phyloP scores from a whole-genome alignment of 2,797 vertebrate species.

The Synaphobranchus kaupii region DNA sequence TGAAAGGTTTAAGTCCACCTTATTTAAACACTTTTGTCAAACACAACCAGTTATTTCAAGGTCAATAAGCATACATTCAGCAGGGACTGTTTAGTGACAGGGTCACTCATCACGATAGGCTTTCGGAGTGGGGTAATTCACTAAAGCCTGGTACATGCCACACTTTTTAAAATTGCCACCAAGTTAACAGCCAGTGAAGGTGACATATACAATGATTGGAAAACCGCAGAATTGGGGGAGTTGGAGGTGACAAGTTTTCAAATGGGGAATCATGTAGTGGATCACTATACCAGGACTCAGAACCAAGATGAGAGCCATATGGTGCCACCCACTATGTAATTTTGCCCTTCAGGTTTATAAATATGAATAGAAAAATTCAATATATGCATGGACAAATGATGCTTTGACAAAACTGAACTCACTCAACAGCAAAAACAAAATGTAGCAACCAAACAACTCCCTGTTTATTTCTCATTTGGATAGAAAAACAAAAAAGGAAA shows the following conservation, averaged over 20 bases:
- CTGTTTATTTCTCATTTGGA: too few relatives aligned
- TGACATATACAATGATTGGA: neutral
- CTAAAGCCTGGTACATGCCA: neutral
- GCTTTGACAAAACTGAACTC: neutral
- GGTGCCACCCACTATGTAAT: neutral
- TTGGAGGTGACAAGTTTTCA: neutral
- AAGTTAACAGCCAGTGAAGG: neutral
- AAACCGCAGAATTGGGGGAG: neutral
- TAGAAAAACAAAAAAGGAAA: too few relatives aligned
- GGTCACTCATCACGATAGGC: neutral
- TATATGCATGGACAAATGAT: neutral
- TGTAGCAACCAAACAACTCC: neutral
- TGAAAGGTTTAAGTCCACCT: conserved; percentile 9
- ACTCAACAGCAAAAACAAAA: neutral
- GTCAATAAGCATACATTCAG: neutral
- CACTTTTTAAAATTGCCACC: neutral
- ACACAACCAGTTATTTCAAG: neutral
- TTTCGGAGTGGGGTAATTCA: neutral
- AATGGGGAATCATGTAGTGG: neutral
- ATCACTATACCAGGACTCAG: neutral
- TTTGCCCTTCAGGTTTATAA: neutral
- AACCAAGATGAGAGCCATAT: neutral
- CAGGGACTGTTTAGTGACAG: neutral
- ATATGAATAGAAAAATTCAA: neutral
- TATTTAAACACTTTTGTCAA: conserved; percentile 6